phyloP scores from a whole-genome alignment of 2,113 vertebrate genomes.

The Cyphomyrus discorhynchus region DNA sequence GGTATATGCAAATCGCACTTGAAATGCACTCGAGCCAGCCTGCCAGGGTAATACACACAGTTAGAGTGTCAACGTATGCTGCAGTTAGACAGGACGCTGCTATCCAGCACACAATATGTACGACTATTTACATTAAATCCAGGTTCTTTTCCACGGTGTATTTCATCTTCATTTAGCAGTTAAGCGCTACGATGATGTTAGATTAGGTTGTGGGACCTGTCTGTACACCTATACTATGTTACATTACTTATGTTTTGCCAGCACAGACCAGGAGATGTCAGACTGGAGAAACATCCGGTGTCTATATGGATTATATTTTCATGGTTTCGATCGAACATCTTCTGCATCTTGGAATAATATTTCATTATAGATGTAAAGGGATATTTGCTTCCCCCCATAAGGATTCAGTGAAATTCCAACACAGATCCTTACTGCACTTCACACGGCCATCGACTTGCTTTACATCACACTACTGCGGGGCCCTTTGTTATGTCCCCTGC shows the following conservation, averaged over 20 bases:
- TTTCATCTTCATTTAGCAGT: neutral
- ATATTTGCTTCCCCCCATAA: neutral
- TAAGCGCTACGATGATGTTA: neutral
- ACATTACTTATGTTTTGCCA: neutral
- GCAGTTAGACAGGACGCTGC: neutral
- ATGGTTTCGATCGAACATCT: neutral
- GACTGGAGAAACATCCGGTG: neutral
- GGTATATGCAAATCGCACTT: constrained; percentile 11
- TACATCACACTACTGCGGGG: neutral
- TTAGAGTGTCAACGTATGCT: neutral
- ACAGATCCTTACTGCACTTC: neutral
- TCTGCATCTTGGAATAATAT: neutral
- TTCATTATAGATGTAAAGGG: neutral
- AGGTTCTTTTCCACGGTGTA: neutral
- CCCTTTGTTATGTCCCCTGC: neutral
- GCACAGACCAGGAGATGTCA: neutral
- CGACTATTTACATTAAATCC: neutral
- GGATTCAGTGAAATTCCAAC: neutral
- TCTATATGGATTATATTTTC: neutral
- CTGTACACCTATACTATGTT: neutral
- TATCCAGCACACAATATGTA: neutral
- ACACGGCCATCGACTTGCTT: neutral
- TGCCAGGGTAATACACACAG: neutral
- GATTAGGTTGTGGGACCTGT: neutral
- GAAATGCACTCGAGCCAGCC: neutral